A percentile compares a stretch with the other conserved stretches of the same genome.
Evolutionary conservation across 1,140 invertebrate genomes (phyloP).

Genomic region (Tetragonula clypearis): DNA sequence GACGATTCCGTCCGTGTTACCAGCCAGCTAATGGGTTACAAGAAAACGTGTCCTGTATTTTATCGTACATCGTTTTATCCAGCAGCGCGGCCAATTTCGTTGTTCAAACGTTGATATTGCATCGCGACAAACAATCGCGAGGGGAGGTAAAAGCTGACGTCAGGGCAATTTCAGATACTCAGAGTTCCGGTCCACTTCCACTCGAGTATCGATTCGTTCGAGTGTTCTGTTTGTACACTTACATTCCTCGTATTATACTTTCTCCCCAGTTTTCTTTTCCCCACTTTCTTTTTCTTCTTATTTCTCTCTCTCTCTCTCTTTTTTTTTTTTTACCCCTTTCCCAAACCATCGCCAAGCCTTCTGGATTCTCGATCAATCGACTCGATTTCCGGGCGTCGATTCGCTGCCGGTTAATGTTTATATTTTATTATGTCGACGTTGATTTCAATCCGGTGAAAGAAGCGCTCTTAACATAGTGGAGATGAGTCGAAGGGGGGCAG

Average conservation of each 20-base stretch:
- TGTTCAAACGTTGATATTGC: constrained; percentile 2
- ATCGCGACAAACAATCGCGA: not conserved
- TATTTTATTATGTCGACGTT: not conserved
- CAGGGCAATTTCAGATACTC: constrained; percentile 10
- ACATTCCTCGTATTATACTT: not conserved
- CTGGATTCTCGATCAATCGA: not conserved
- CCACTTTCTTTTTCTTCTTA: too few relatives aligned
- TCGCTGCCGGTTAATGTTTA: not conserved
- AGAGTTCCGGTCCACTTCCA: not conserved
- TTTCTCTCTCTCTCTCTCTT: not conserved
- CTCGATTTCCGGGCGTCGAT: not conserved
- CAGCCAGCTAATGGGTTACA: not conserved
- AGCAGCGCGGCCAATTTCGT: not conserved
- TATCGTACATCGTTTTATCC: not conserved
- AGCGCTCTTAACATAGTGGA: too few relatives aligned
- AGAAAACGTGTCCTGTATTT: not conserved
- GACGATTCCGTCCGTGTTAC: not conserved
- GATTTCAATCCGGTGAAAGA: not conserved
- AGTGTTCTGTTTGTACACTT: not conserved
- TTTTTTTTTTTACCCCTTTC: not conserved
- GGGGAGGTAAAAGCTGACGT: not conserved
- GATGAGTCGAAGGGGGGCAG: too few relatives aligned
- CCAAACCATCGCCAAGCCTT: not conserved
- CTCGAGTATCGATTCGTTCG: constrained; percentile 22
- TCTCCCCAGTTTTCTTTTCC: not conserved